Evolutionary conservation across 2,888 invertebrate genomes (phyloP), one percentile per base, ranked within the genome.

Genomic region (Drosophila dives): DNA sequence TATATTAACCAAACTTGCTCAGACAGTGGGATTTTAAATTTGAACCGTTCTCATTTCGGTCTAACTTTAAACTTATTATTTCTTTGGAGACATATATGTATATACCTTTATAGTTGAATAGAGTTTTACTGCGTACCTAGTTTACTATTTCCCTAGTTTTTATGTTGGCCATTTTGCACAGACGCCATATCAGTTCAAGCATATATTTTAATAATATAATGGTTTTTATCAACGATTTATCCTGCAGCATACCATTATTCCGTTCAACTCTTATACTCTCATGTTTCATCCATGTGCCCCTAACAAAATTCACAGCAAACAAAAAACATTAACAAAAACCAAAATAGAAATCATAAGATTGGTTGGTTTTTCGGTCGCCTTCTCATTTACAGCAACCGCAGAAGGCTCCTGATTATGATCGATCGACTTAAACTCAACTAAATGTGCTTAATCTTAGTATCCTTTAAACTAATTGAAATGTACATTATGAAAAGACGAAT

Each of bases 341-440:
- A 62, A 64, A 71, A 74, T 45, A 45, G 45, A 70, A 77, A 68
- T 72, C 71, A 84, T 72, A 62, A 77, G 88, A 90, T 92, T 92
- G 92, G 93, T 93, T 93, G 92, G 92, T 92, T 93, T 45, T 92
- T 94, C 95, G 94, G 96, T 95, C 95, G 95, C 96, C 96, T 96
- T 96, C 96, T 96, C 96, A 94, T 94, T 83, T 96, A 96, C 96
- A 96, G 96, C 96, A 96, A 94, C 95, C 95, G 96, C 96, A 95
- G 96, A 96, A 96, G 96, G 96, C 94, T 95, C 95, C 94, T 91
- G 89, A 81, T 78, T 80, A 83, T 86, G 83, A 86, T 82, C 82
- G 83, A 88, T 88, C 79, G 55, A 68, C 62, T 58, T 20, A 34
- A 60, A 34, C 26, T 56, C 15, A 72, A 68, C 17, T 36, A 64